A percentile compares a stretch with the other conserved stretches of the same genome.
Evolutionary conservation across 2,113 vertebrate species (phyloP).

Genomic region (Engraulis encrasicolus): DNA sequence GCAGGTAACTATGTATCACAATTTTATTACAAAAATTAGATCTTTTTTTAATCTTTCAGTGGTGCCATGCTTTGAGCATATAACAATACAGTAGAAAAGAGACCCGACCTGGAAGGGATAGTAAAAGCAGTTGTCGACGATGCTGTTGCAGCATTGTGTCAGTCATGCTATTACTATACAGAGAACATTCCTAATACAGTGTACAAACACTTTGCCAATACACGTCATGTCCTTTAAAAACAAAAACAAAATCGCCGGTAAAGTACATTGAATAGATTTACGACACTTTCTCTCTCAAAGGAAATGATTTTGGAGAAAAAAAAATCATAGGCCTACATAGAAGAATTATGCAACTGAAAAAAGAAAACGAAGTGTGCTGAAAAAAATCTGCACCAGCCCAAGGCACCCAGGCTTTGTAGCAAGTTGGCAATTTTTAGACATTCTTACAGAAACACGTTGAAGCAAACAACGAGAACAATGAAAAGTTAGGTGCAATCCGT

Average conservation of each 20-base stretch:
- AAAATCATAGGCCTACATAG: conserved; percentile 61
- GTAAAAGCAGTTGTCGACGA: conserved; percentile 73
- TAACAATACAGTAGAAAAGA: conserved; percentile 85
- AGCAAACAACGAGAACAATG: conserved; percentile 68
- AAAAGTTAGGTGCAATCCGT: conserved; percentile 65
- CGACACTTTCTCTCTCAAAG: conserved; percentile 53
- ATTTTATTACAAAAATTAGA: conserved; percentile 86
- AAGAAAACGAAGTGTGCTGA: conserved; percentile 69
- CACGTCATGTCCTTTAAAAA: conserved; percentile 64
- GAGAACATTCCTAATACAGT: conserved; percentile 78
- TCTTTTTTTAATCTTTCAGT: conserved; percentile 78
- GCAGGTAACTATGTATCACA: conserved; percentile 74
- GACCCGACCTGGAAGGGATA: conserved; percentile 77
- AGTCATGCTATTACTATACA: conserved; percentile 81
- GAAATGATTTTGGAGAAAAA: no score
- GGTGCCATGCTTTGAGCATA: conserved; percentile 83
- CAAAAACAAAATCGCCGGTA: conserved; percentile 63
- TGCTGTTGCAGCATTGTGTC: conserved; percentile 75
- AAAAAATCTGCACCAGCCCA: conserved; percentile 78
- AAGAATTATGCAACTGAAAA: conserved; percentile 61
- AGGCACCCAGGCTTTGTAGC: conserved; percentile 85
- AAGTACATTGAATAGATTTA: conserved; percentile 70
- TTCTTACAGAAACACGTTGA: conserved; percentile 75
- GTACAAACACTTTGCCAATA: conserved; percentile 78
- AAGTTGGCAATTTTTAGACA: conserved; percentile 78